Evolutionary conservation across 2,888 invertebrate species (phyloP).

Genomic region (Leistus spinibarbis): DNA sequence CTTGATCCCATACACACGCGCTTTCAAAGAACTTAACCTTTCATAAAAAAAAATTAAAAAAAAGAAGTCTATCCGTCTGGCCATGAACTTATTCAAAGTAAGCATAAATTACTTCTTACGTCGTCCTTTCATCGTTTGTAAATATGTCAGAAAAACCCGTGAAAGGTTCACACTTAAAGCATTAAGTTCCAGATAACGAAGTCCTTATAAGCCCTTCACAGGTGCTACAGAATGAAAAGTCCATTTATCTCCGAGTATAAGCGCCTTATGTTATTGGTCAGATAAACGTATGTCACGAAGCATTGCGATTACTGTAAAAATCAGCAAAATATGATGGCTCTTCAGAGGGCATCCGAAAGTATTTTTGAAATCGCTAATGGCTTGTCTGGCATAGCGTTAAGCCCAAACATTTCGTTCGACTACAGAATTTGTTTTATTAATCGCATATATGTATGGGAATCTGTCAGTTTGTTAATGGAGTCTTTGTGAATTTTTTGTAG

Average conservation of each 20-base stretch:
- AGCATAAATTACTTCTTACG: no score
- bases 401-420: neutral
- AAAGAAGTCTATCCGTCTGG: no score
- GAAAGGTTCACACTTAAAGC: neutral
- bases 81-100: no score
- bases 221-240: neutral
- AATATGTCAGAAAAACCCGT: neutral
- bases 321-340: neutral
- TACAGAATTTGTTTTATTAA: no score
- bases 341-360: neutral
- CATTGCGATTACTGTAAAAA: neutral
- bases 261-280: neutral
- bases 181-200: neutral
- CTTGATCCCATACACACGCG: no score
- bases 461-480: no score
- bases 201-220: neutral
- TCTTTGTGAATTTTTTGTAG: no score
- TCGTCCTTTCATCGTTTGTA: neutral
- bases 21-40: no score
- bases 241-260: neutral
- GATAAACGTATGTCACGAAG: neutral
- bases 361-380: neutral
- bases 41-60: no score
- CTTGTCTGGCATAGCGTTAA: neutral
- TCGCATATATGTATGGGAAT: no score